Evolutionary conservation across 2,113 vertebrate genomes (phyloP), one percentile per base, ranked within the genome.

Genomic region (Caloenas nicobarica): DNA sequence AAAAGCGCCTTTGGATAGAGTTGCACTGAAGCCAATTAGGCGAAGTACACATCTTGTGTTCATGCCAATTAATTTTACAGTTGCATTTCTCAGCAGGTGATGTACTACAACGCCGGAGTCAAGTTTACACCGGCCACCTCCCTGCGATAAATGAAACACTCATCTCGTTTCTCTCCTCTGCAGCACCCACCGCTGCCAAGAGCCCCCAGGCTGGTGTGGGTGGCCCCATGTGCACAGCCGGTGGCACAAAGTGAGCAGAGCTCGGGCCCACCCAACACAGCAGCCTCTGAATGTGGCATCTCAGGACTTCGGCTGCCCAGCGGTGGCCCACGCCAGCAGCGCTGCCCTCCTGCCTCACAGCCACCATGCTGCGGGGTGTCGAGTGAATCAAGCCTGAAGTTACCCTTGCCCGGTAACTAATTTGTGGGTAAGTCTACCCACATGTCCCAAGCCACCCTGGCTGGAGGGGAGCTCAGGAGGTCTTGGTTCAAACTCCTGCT

Each of bases 1-100:
- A 68, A 91, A 89, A 86, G 24, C 65, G 38, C 73, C 86, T 92
- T 79, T 72, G 69, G 89, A 94, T 82, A 68, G 66, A 89, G 86
- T 38, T 88, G 88, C 78, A 89, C 42, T 70, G 69, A 74, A 88
- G 38, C 65, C 7, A 16, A 56, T 86, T 51, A 68, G 38, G 16
- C 83, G 48, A 79, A 91, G 50, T 33, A 82, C 46, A 81, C 22
- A 25, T 72, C 40, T 91, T 2, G 0, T 53, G 78, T 81, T 83
- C 46, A 40, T 48, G 80, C 38, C 65, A 94, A 58, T 89, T 95
- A 85, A 87, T 93, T 82, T 78, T 85, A 71, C 9, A 0, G n/a
- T 36, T 89, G 79, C 56, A 36, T 81, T 93, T 86, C 86, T 83
- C 64, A 90, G 79, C 69, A 92, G 69, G 64, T 89, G 76, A 78